Evolutionary conservation across 2,113 vertebrate genomes (phyloP), one percentile per base, ranked within the genome.

Genomic region (Rhinopomastus cyanomelas): DNA sequence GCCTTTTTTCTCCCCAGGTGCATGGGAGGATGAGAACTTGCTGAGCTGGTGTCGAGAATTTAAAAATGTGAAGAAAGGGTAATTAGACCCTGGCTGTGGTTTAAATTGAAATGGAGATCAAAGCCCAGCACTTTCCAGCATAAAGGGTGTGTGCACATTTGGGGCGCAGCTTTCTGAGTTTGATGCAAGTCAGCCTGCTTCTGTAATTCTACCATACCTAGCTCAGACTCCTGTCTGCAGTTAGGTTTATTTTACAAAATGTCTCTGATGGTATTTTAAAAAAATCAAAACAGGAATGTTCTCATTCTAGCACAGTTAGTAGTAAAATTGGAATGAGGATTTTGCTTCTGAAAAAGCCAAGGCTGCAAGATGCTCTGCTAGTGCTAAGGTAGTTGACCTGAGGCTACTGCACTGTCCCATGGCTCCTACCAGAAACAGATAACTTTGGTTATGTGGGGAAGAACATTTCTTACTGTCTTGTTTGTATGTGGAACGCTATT

Each of bases 11-110:
- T 95, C 65, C 56, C 44, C 96, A 96, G 95, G 90, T 96, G 96
- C 21, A 16, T 81, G 59, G 52, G 29, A 96, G 85, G 87, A 95
- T 87, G 68, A 95, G 72, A 97, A 97, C 89, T 95, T 95, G 96
- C 96, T 97, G 95, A 97, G 73, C 14, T 81, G 69, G 46, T 83
- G 95, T 95, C 83, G 44, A 93, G 93, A 94, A 71, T 61, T 90
- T 90, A 90, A 96, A 95, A 95, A 95, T 95, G 79, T 96, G 93
- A 96, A 94, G 89, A 95, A 94, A 96, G 93, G 90, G 95, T 96
- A 98, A 97, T 94, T 95, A 85, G 96, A 96, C 21, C 53, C 89
- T 69, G 30, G 27, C 62, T 81, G 85, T 86, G 90, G 87, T 96
- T 97, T 93, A 64, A 94, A 91, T 26, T 87, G 93, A 95, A 95